phyloP scores from a whole-genome alignment of 2,888 invertebrate species.

The Pemphredon lugubris region DNA sequence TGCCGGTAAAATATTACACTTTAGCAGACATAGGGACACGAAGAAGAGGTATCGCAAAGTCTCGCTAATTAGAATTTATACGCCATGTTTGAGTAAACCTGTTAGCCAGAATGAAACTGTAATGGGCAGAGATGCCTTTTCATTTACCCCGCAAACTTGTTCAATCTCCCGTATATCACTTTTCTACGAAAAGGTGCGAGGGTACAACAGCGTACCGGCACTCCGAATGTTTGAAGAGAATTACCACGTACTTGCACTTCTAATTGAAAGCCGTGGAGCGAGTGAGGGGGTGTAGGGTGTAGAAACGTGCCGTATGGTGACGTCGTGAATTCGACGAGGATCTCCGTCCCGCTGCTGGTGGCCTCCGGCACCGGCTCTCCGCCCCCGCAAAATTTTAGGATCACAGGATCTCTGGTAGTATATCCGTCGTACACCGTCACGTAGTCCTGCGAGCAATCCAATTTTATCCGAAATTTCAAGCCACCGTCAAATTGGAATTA shows the following conservation, averaged over 20 bases:
- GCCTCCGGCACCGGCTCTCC: constrained; percentile 93
- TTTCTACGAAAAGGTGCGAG: no score
- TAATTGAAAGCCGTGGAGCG: constrained; percentile 93
- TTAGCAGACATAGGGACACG: no score
- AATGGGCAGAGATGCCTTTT: no score
- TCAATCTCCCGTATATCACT: neutral
- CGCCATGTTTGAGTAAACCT: no score
- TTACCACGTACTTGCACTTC: constrained; percentile 87
- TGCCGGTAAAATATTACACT: no score
- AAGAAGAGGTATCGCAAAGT: no score
- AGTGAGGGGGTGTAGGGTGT: constrained; percentile 89
- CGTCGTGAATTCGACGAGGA: constrained; percentile 94
- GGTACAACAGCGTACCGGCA: constrained; percentile 14
- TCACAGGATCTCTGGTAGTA: constrained; percentile 92
- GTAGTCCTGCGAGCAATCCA: constrained; percentile 84
- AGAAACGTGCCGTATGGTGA: constrained; percentile 95
- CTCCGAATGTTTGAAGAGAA: constrained; percentile 47
- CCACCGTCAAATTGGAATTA: neutral
- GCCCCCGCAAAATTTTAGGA: constrained; percentile 94
- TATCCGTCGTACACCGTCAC: constrained; percentile 94
- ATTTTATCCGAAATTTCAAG: neutral
- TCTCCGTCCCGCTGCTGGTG: constrained; percentile 92
- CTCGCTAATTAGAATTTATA: no score
- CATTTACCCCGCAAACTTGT: no score
- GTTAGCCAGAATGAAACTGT: no score